These are phyloP conservation scores for Gavialis gangeticus DNA, from an alignment of 2,113 vertebrate genomes.

Conservation along the genomic window DNA sequence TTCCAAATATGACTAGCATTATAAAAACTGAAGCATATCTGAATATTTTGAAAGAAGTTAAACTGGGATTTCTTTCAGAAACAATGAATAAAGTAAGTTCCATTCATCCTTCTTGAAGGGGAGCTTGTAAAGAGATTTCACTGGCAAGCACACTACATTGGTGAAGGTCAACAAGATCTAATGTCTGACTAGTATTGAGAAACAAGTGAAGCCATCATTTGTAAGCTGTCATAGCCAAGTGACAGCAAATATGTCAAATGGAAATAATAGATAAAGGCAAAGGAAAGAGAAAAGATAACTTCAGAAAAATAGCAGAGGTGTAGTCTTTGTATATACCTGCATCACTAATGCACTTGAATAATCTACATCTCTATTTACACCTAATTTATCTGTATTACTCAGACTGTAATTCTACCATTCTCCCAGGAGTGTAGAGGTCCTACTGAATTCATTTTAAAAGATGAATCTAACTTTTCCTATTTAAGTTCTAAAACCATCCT, in stretches of 20 bases:
- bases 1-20: conserved; percentile 19
- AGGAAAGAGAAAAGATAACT: conserved; percentile 29
- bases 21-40: conserved; percentile 21
- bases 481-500: not conserved
- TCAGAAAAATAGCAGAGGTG: conserved; percentile 23
- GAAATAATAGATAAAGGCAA: conserved; percentile 47
- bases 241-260: conserved; percentile 55
- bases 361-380: not conserved
- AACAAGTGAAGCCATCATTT: conserved; percentile 68
- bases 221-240: conserved; percentile 32
- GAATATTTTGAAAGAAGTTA: conserved; percentile 31
- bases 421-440: not conserved
- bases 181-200: conserved; percentile 36
- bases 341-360: not conserved
- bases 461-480: not conserved
- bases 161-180: conserved; percentile 72
- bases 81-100: conserved; percentile 4
- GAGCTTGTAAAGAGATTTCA: conserved; percentile 36
- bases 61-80: not conserved
- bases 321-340: not conserved
- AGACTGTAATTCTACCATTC: not conserved
- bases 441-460: not conserved
- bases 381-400: not conserved
- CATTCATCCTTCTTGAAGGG: conserved; percentile 29
- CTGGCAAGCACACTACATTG: conserved; percentile 36